Evolutionary conservation across 2,797 vertebrate genomes (phyloP), one percentile per base, ranked within the genome.

Genomic region (Philypnodon macrostomus): DNA sequence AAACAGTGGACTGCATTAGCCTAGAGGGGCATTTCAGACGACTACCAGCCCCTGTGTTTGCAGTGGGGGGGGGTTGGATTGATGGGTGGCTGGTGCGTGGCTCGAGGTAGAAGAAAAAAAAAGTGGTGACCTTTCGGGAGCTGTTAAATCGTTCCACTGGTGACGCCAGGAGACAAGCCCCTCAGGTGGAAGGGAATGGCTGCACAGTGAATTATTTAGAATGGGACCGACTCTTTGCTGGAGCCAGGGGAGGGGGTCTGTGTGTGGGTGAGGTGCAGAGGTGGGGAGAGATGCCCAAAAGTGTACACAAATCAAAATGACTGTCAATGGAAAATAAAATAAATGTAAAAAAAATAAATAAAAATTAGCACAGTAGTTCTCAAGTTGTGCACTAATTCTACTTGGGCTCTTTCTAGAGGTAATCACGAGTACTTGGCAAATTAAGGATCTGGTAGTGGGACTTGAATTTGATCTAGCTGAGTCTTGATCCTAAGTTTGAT

Each of bases 161-260:
- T 91, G 90, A 91, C 89, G 76, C 89, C 87, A 89, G 89, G 89
- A 91, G 89, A 92, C 89, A 91, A 86, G 83, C 84, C 87, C 89
- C 88, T 91, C 88, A 90, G 88, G 89, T 91, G 89, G 90, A 91
- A 91, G 84, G 82, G 88, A 91, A 86, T 84, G 84, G 83, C 86
- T 89, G 73, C 35, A 59, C 77, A 83, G 79, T 92, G 84, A 92
- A 92, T 92, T 89, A 92, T 92, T 92, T 89, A 92, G 73, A 85
- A 81, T 81, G 80, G 79, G 83, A 77, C 77, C 67, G 59, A 83
- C 63, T 71, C 60, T 73, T 70, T 70, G 33, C 12, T 34, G 30
- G 39, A 10, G 68, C 18, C 6, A 10, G 27, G 27, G 17, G 9
- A 6, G 18, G 34, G 30, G 47, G 30, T n/a, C 37, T 16, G 21